These are phyloP conservation scores for Drosophila acutilabella DNA, from an alignment of 2,888 invertebrate genomes.

Conservation along the genomic window DNA sequence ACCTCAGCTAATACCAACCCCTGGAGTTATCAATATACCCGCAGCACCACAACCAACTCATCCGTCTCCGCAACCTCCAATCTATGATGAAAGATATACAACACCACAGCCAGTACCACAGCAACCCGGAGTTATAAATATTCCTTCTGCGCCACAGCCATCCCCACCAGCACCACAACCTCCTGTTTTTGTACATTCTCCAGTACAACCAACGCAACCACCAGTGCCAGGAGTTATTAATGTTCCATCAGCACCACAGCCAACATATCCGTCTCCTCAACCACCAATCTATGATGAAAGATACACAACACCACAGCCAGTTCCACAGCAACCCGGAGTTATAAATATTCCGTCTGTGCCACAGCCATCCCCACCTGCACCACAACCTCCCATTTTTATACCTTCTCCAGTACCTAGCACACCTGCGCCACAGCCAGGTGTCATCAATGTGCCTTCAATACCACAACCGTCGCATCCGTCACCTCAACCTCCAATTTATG, in stretches of 20 bases:
- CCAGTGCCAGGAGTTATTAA: constrained; percentile 28
- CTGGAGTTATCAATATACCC: constrained; percentile 46
- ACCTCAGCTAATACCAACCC: constrained; percentile 8
- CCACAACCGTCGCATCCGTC: constrained; percentile 22
- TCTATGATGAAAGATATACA: constrained; percentile 5
- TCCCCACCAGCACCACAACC: constrained; percentile 12
- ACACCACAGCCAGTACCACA: constrained; percentile 8
- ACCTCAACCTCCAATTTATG: constrained; percentile 11
- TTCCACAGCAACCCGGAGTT: constrained; percentile 26
- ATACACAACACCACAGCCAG: constrained; percentile 20
- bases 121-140: constrained; percentile 32
- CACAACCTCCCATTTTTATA: constrained; percentile 16
- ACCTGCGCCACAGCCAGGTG: constrained; percentile 16
- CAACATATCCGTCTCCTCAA: constrained; percentile 15
- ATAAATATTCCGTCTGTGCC: constrained; percentile 40
- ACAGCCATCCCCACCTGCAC: constrained; percentile 51
- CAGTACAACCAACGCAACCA: constrained; percentile 11
- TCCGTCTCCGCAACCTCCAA: constrained; percentile 14
- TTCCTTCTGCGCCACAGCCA: constrained; percentile 37
- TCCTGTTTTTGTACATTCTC: constrained; percentile 9
- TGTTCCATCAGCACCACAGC: constrained; percentile 27
- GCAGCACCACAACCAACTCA: constrained; percentile 22
- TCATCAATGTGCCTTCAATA: constrained; percentile 27
- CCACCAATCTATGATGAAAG: constrained; percentile 25
- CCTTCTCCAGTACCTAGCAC: constrained; percentile 28